A percentile compares a stretch with the other conserved stretches of the same genome.
Conservation (phyloP, 2,888 invertebrate genomes). For the Ormyrus rosae region DNA sequence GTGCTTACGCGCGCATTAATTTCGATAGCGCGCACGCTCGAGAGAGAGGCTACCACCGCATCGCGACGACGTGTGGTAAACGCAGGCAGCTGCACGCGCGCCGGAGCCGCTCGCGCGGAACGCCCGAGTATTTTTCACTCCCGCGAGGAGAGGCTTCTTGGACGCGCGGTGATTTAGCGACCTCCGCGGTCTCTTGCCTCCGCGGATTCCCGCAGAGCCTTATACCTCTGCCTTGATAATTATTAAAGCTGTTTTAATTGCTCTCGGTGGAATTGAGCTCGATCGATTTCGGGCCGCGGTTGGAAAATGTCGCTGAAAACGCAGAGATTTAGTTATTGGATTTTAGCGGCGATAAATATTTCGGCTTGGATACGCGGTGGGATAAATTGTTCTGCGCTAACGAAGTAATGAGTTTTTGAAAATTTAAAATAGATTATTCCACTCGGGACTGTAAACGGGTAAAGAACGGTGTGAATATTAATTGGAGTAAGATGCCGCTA, state of each 20-base stretch:
- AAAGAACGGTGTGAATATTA: neutral
- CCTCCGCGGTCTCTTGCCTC: too few species aligned
- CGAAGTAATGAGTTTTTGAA: neutral
- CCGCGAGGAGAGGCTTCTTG: neutral
- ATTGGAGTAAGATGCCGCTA: neutral
- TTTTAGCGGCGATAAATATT: too few species aligned
- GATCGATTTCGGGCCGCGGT: too few species aligned
- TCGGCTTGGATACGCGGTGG: neutral
- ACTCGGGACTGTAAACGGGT: neutral
- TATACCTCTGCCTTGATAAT: too few species aligned
- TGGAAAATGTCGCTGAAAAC: too few species aligned
- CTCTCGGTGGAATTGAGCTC: too few species aligned
- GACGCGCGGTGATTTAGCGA: too few species aligned
- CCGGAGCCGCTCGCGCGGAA: constrained; percentile 29
- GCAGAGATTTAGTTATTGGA: too few species aligned
- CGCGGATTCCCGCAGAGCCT: too few species aligned
- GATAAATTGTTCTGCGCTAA: neutral
- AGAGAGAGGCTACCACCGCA: neutral
- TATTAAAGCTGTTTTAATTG: too few species aligned
- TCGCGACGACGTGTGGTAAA: neutral
- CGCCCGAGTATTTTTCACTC: constrained; percentile 34
- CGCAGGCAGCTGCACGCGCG: constrained; percentile 39
- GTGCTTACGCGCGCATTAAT: too few species aligned
- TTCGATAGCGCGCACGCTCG: neutral
- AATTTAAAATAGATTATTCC: neutral